These are phyloP conservation scores for Darevskia mixta DNA, from an alignment of 2,797 vertebrate genomes.

Conservation along the genomic window DNA sequence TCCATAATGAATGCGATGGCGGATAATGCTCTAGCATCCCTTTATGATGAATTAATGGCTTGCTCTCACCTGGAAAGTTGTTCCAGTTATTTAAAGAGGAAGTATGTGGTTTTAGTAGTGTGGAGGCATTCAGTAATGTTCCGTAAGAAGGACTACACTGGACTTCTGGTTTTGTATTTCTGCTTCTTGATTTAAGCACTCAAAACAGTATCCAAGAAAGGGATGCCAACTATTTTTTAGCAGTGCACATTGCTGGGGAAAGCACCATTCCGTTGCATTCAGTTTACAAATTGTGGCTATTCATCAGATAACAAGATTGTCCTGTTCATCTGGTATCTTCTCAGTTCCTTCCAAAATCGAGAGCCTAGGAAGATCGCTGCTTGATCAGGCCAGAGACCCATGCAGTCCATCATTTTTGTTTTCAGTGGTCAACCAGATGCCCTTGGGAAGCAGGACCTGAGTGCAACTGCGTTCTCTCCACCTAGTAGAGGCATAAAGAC, in stretches of 20 bases:
- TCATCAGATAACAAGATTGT: background rate
- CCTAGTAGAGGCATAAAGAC: too few relatives aligned
- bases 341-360: background rate
- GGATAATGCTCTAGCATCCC: background rate
- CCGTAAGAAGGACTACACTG: background rate
- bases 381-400: too few relatives aligned
- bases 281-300: background rate
- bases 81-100: background rate
- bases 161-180: too few relatives aligned
- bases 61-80: slow-evolving; percentile 22
- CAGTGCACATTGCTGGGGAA: background rate
- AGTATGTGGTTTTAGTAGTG: background rate
- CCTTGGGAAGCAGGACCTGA: too few relatives aligned
- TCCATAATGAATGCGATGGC: background rate
- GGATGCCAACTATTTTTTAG: background rate
- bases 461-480: too few relatives aligned
- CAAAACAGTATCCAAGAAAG: too few relatives aligned
- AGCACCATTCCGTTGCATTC: background rate
- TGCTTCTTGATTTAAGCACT: too few relatives aligned
- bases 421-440: too few relatives aligned
- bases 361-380: too few relatives aligned
- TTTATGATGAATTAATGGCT: slow-evolving; percentile 31
- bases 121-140: background rate
- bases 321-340: background rate
- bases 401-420: too few relatives aligned